A percentile compares a stretch with the other conserved stretches of the same genome.
Conservation (phyloP, 2,888 invertebrate species). For the Dynastes maya region DNA sequence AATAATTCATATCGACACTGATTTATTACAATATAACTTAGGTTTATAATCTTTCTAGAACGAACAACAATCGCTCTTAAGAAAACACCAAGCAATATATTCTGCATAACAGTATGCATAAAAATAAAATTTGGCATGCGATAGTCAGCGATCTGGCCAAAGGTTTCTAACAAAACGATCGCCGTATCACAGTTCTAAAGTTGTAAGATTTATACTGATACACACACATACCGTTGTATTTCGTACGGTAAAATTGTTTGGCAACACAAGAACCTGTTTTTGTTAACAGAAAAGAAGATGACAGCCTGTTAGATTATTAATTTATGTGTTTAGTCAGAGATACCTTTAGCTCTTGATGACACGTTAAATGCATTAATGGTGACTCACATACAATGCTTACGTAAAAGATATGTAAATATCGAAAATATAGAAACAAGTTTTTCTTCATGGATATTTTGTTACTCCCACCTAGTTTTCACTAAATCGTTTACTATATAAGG, state of each 20-base stretch:
- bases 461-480: slow-evolving; percentile 19
- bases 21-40: slow-evolving; percentile 1
- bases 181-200: slow-evolving; percentile 1
- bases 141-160: neutral
- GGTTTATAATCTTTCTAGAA: slow-evolving; percentile 13
- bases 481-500: slow-evolving; percentile 22
- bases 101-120: slow-evolving; percentile 39
- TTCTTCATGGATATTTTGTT: neutral
- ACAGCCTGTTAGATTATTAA: slow-evolving; percentile 11
- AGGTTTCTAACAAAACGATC: slow-evolving; percentile 2
- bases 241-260: slow-evolving; percentile 32
- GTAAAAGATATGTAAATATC: neutral
- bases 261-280: slow-evolving; percentile 32
- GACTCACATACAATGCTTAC: slow-evolving; percentile 16
- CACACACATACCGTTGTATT: slow-evolving; percentile 17
- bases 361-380: slow-evolving; percentile 26
- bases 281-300: neutral
- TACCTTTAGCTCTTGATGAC: slow-evolving; percentile 18
- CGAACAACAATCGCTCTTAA: neutral
- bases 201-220: slow-evolving; percentile 16
- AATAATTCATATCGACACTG: neutral
- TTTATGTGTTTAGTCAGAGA: slow-evolving; percentile 33
- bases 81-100: neutral
- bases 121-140: slow-evolving; percentile 42
- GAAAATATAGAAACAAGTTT: slow-evolving; percentile 6